Evolutionary conservation across 2,888 invertebrate genomes (phyloP).

Genomic region (Toxonevra muliebris): DNA sequence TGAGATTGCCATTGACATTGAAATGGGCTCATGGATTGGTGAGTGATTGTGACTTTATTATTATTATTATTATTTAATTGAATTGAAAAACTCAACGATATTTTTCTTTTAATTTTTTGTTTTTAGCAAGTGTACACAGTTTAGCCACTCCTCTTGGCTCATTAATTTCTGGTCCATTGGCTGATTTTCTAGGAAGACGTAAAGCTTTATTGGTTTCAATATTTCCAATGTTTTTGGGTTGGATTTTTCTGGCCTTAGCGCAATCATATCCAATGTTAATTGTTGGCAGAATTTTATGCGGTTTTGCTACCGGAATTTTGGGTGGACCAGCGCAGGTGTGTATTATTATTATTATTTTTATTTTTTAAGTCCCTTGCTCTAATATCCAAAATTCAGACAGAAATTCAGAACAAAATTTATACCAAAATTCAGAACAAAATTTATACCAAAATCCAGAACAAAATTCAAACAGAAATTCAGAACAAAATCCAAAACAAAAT

Average conservation of each 20-base stretch:
- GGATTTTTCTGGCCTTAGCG: constrained; percentile 73
- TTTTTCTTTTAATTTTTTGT: not conserved
- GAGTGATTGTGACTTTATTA: constrained; percentile 32
- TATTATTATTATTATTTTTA: no score
- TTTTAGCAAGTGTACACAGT: constrained; percentile 78
- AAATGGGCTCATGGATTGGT: constrained; percentile 80
- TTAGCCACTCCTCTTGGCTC: constrained; percentile 81
- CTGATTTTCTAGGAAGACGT: constrained; percentile 76
- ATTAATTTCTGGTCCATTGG: constrained; percentile 75
- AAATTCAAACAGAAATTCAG: no score
- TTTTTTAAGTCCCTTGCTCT: no score
- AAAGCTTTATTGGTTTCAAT: constrained; percentile 73
- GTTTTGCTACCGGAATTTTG: constrained; percentile 77
- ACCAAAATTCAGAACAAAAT: no score
- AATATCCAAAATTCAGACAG: no score
- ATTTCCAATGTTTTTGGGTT: constrained; percentile 74
- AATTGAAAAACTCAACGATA: not conserved
- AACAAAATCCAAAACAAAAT: no score
- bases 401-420: no score
- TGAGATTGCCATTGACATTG: constrained; percentile 71
- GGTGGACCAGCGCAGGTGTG: constrained; percentile 79
- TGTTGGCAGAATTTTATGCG: constrained; percentile 74
- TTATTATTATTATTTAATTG: not conserved
- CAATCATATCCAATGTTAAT: constrained; percentile 70
- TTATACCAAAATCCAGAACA: no score